Conservation (phyloP, 2,113 vertebrate genomes). For the Ciconia boyciana region DNA sequence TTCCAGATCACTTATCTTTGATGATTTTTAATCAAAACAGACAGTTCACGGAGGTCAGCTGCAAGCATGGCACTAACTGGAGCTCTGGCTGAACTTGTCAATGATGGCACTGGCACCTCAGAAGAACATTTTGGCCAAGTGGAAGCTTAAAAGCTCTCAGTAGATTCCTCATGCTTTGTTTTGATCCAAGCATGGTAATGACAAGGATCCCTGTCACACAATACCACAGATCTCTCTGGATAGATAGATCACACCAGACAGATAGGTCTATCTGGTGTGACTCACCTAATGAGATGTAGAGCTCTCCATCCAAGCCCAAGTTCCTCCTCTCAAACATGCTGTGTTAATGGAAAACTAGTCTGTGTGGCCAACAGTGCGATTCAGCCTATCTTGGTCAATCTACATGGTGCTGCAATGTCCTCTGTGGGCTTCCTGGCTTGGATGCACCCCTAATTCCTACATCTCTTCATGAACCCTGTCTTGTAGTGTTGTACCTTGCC, state of each 20-base stretch:
- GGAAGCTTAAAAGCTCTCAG: background rate
- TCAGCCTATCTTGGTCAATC: background rate
- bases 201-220: background rate
- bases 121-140: background rate
- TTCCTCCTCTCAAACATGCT: background rate
- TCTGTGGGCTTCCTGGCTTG: background rate
- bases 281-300: background rate
- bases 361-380: background rate
- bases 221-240: background rate
- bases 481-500: background rate
- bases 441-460: background rate
- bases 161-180: background rate
- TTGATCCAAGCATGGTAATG: background rate
- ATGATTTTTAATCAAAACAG: background rate
- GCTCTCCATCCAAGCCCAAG: background rate
- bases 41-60: background rate
- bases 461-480: background rate
- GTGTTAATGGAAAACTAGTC: background rate
- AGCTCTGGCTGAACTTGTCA: background rate
- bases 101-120: background rate
- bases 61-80: background rate
- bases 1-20: background rate
- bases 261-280: background rate
- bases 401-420: background rate
- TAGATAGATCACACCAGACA: background rate